Evolutionary conservation across 2,888 invertebrate genomes (phyloP), one percentile per base, ranked within the genome.

Genomic region (Pachymerium ferrugineum): DNA sequence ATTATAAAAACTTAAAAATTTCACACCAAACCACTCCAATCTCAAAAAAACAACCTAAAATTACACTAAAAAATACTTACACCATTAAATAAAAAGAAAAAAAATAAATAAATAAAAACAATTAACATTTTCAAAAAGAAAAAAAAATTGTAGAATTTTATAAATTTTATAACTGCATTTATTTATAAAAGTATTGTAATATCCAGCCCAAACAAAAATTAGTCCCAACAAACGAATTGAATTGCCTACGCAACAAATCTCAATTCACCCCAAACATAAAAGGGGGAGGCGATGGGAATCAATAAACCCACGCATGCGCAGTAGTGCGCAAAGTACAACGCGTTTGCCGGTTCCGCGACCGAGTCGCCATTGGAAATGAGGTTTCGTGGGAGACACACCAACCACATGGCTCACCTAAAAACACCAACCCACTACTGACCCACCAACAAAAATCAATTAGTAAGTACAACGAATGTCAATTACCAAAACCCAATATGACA

Each of bases 291-390:
- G n/a, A n/a, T n/a, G n/a, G n/a, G n/a, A n/a, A 47, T 47, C 47
- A 22, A 47, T 47, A 47, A 2, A 0, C 3, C 1, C 10, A 10
- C 47, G 47, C 47, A 47, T 19, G 47, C 47, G 47, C 47, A 47
- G 16, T 47, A 1, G 38, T 6, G 6, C n/a, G 16, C n/a, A 16
- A 47, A 19, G 8, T 8, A n/a, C 16, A 47, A 47, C 19, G 47
- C 47, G 47, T 47, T 47, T 22, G 47, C 47, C 47, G 47, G 47
- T 22, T 47, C 22, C 47, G 22, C 47, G 16, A 47, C 0, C 47
- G 47, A n/a, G n/a, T 47, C 47, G 47, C 47, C 47, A 47, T 47
- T 47, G 47, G 47, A 8, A 47, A 47, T 19, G 47, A 47, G 47
- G 4, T 16, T 47, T 16, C 47, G 10, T 22, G 8, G 47, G 47